phyloP scores from a whole-genome alignment of 2,888 invertebrate genomes.

The Agrotis exclamationis region DNA sequence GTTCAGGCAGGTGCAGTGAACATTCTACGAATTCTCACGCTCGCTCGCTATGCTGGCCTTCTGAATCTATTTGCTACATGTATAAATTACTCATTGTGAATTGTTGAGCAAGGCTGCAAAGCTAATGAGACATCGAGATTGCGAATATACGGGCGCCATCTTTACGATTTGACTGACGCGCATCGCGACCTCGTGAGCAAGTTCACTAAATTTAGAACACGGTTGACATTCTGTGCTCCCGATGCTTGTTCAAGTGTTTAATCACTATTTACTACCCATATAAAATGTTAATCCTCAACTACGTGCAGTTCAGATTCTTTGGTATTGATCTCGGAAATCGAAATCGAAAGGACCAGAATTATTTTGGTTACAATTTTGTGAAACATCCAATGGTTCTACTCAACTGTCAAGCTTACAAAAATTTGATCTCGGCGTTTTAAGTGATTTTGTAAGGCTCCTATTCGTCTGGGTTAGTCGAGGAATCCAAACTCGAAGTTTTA shows the following conservation, averaged over 20 bases:
- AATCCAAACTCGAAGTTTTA: slow-evolving; percentile 26
- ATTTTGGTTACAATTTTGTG: background rate
- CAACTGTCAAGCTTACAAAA: background rate
- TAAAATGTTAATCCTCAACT: slow-evolving; percentile 21
- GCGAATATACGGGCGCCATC: slow-evolving; percentile 84
- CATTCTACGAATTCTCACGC: slow-evolving; percentile 77
- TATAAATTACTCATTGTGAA: slow-evolving; percentile 81
- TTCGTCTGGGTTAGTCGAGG: background rate
- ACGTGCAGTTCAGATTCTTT: background rate
- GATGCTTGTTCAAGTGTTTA: slow-evolving; percentile 54
- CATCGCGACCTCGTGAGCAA: slow-evolving; percentile 81
- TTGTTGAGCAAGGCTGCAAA: slow-evolving; percentile 82
- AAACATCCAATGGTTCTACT: background rate
- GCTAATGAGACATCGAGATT: slow-evolving; percentile 81
- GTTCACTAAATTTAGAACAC: slow-evolving; percentile 84
- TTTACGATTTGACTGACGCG: slow-evolving; percentile 83
- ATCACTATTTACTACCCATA: slow-evolving; percentile 50
- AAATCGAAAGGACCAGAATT: background rate
- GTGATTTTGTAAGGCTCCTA: slow-evolving; percentile 3
- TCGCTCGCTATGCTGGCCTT: slow-evolving; percentile 76
- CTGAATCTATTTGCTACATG: slow-evolving; percentile 75
- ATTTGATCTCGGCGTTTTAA: background rate
- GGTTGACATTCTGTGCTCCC: slow-evolving; percentile 75
- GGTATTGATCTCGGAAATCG: background rate
- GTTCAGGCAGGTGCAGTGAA: slow-evolving; percentile 71